Percentiles rank a stretch among this genome's conserved stretches.
These are phyloP conservation scores for Sciaenops ocellatus DNA, from an alignment of 2,797 vertebrate species.

Conservation along the genomic window DNA sequence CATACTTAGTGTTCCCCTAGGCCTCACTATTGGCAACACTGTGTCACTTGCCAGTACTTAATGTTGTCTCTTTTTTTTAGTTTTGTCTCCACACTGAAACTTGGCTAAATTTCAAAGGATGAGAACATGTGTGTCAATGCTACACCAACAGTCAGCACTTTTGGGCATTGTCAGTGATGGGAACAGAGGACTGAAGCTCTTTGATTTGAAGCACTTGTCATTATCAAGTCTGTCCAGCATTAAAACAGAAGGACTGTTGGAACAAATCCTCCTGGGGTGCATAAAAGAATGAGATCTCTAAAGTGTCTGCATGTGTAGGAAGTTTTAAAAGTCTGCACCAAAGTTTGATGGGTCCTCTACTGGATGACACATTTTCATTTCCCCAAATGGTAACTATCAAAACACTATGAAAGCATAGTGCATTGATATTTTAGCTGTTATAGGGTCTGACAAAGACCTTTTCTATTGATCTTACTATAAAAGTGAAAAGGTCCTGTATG, in stretches of 20 bases:
- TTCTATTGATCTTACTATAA: slow-evolving; percentile 36
- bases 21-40: slow-evolving; percentile 77
- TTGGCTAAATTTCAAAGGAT: slow-evolving; percentile 1
- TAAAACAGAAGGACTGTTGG: not conserved
- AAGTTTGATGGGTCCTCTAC: slow-evolving; percentile 31
- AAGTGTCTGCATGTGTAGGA: not conserved
- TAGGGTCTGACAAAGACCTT: slow-evolving; percentile 5
- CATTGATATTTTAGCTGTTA: slow-evolving; percentile 14
- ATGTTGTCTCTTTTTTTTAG: slow-evolving; percentile 15
- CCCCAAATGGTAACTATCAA: not conserved
- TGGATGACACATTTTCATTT: slow-evolving; percentile 19
- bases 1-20: slow-evolving; percentile 65
- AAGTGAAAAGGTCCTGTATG: slow-evolving; percentile 11
- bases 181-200: not conserved
- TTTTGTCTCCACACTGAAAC: slow-evolving; percentile 11
- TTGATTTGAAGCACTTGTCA: slow-evolving; percentile 28
- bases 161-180: not conserved
- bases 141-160: not conserved
- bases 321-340: slow-evolving; percentile 38
- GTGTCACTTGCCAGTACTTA: slow-evolving; percentile 43
- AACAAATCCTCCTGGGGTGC: slow-evolving; percentile 4
- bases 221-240: slow-evolving; percentile 4
- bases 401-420: slow-evolving; percentile 5
- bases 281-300: not conserved
- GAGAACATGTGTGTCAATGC: slow-evolving; percentile 8